phyloP scores from a whole-genome alignment of 2,113 vertebrate genomes.

The Catagonus wagneri region DNA sequence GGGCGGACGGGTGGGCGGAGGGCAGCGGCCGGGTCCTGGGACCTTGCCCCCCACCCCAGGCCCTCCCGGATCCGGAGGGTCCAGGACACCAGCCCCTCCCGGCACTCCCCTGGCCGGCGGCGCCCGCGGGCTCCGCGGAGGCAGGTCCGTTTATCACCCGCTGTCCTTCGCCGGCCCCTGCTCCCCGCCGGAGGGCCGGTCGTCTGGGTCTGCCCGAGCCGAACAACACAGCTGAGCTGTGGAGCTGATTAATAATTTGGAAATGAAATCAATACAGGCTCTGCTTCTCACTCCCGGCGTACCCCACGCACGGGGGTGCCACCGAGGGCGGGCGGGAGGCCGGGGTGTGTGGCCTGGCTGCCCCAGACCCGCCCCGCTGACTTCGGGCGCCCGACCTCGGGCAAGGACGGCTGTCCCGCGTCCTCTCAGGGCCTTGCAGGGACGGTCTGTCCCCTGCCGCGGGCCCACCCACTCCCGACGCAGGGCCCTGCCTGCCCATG shows the following conservation, averaged over 20 bases:
- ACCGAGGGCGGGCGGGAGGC: accelerated
- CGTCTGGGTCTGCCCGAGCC: conserved; percentile 86
- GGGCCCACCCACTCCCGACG: background rate
- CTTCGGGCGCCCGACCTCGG: accelerated
- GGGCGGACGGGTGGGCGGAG: background rate
- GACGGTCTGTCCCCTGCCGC: accelerated
- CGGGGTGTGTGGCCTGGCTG: too few species aligned
- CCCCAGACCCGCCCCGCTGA: accelerated
- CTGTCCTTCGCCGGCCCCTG: conserved; percentile 83
- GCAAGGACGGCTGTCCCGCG: accelerated
- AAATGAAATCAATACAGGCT: conserved; percentile 89
- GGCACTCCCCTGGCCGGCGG: background rate
- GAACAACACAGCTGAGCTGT: conserved; percentile 87
- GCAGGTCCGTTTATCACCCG: conserved; percentile 61
- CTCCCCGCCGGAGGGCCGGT: conserved; percentile 81
- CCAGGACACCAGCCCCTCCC: background rate
- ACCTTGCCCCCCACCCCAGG: background rate
- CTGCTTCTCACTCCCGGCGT: conserved; percentile 78
- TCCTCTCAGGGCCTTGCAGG: background rate
- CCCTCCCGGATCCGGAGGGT: too few species aligned
- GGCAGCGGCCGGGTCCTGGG: background rate
- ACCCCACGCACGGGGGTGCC: background rate
- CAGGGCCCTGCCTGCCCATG: accelerated
- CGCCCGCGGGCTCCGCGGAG: accelerated
- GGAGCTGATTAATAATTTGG: conserved; percentile 90